Evolutionary conservation across 2,797 vertebrate species (phyloP), one percentile per base, ranked within the genome.

Genomic region (Vespertilio murinus): DNA sequence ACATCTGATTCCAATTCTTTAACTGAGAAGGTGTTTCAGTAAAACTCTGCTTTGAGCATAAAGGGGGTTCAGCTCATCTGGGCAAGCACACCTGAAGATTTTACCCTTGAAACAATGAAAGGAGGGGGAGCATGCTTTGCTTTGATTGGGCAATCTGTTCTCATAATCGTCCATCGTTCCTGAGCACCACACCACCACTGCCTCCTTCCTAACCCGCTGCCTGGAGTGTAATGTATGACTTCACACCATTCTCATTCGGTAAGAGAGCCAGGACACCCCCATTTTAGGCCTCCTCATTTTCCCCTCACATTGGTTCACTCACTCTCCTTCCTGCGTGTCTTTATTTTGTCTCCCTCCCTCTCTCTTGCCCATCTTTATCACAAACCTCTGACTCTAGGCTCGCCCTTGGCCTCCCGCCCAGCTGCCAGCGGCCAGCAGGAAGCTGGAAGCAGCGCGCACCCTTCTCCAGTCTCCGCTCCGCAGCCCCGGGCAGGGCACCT

Each of bases 381-480:
- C 71, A 81, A 56, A 22, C 61, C 47, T 84, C 87, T 88, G 74
- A 70, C 69, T 67, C 42, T 10, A 33, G 38, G 25, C 67, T 64
- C 40, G 16, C 84, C 17, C 71, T 47, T 56, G 81, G 79, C 78
- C n/a, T 88, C 88, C 86, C 30, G 88, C 74, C 22, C 78, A 59
- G 45, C 75, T 8, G 30, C 61, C 30, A 45, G 20, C 1, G 0
- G 90, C 65, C 35, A 96, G 79, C 74, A 90, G 94, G 84, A 94
- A 96, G 95, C 67, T 84, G 79, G 96, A 97, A 97, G 70, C 69
- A 97, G 70, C 11, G 80, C 12, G 5, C 42, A 28, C 28, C n/a
- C 40, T 40, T 77, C 52, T 30, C 61, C 82, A 47, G 73, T 65
- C 25, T 11, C 16, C 0, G 85, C 77, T 56, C 13, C 52, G 64